Evolutionary conservation across 2,797 vertebrate genomes (phyloP).

Genomic region (Podarcis lilfordi): DNA sequence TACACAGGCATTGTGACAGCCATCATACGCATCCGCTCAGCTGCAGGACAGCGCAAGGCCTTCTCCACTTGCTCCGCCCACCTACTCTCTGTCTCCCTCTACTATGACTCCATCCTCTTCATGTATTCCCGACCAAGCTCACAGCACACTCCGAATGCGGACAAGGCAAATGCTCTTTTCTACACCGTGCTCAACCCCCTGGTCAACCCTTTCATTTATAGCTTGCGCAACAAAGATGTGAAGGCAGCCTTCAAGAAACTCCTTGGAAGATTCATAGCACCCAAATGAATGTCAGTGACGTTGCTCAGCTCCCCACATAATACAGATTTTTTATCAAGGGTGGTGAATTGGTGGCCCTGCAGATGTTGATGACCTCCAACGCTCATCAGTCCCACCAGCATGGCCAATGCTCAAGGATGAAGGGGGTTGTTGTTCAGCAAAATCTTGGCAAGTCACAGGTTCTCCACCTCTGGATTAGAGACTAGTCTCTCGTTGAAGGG

Average conservation of each 20-base stretch:
- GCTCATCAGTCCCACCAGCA: no score
- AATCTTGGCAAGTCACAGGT: background rate
- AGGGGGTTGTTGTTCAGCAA: background rate
- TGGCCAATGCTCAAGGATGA: no score
- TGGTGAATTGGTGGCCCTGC: no score
- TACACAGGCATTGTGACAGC: constrained; percentile 27
- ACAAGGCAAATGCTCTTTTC: constrained; percentile 58
- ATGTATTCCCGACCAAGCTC: constrained; percentile 40
- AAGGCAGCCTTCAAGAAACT: constrained; percentile 51
- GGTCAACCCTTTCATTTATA: constrained; percentile 47
- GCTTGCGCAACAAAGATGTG: constrained; percentile 58
- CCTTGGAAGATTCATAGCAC: fast-evolving
- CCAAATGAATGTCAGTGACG: background rate
- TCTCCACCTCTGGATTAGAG: no score
- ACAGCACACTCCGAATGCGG: constrained; percentile 44
- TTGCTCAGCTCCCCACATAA: no score
- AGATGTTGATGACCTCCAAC: no score
- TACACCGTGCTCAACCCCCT: constrained; percentile 49
- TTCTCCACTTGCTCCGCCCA: constrained; percentile 63
- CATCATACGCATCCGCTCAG: constrained; percentile 39
- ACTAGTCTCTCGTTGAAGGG: no score
- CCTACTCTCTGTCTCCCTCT: constrained; percentile 45
- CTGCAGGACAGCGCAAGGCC: constrained; percentile 43
- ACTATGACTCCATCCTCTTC: constrained; percentile 40
- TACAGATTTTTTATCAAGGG: no score